Percentiles rank a stretch among this genome's conserved stretches.
These are phyloP conservation scores for Heliconius hortense DNA, from an alignment of 2,888 invertebrate genomes.

Conservation along the genomic window DNA sequence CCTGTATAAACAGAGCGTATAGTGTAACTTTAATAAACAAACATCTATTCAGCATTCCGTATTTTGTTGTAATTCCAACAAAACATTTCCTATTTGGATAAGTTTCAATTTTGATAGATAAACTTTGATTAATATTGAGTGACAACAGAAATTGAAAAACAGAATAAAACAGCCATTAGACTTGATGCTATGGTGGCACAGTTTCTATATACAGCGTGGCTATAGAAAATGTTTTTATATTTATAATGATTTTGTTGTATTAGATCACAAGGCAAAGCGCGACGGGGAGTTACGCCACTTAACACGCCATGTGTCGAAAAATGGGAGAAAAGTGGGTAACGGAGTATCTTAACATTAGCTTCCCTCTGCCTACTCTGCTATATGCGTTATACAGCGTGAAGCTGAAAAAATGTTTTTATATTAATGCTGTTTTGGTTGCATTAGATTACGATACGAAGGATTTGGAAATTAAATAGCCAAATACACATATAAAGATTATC, in stretches of 20 bases:
- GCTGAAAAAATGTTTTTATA: neutral
- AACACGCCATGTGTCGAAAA: too few species aligned
- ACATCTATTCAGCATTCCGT: neutral
- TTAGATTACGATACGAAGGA: too few species aligned
- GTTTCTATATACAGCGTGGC: neutral
- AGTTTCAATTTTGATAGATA: neutral
- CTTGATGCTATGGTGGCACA: neutral
- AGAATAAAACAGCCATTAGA: neutral
- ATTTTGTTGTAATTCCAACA: neutral
- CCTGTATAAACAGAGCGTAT: constrained; percentile 9
- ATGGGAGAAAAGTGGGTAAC: too few species aligned
- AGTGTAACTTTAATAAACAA: neutral
- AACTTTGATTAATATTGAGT: neutral
- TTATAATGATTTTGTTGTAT: too few species aligned
- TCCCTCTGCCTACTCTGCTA: too few species aligned
- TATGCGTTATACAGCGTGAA: too few species aligned
- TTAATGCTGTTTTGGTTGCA: too few species aligned
- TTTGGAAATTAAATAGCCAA: too few species aligned
- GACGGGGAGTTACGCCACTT: too few species aligned
- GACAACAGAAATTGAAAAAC: neutral
- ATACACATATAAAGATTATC: too few species aligned
- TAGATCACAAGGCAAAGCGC: too few species aligned
- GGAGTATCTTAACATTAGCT: too few species aligned
- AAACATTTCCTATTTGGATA: neutral
- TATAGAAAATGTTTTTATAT: neutral